Evolutionary conservation across 2,113 vertebrate genomes (phyloP).

Genomic region (Sylvia atricapilla): DNA sequence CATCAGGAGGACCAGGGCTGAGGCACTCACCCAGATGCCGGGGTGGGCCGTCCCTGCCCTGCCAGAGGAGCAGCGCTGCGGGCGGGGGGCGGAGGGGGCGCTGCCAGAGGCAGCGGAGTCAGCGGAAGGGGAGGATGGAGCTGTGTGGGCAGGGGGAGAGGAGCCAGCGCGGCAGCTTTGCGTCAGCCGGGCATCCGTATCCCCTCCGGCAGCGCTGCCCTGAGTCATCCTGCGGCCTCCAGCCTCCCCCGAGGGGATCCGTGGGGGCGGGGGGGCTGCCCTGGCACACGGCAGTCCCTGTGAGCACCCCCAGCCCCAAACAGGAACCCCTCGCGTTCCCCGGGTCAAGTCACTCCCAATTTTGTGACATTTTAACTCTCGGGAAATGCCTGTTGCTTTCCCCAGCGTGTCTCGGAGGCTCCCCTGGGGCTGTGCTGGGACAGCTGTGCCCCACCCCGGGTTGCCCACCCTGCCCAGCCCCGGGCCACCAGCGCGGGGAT

Average conservation of each 20-base stretch:
- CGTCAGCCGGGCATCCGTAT: background rate
- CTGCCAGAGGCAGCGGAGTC: background rate
- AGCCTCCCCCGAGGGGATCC: accelerated
- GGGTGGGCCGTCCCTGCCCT: background rate
- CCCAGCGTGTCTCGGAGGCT: accelerated
- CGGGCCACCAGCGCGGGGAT: accelerated
- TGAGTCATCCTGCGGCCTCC: background rate
- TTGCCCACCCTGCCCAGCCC: background rate
- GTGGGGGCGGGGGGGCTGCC: accelerated
- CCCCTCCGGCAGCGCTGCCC: background rate
- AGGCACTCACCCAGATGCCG: no score
- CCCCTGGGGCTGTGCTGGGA: background rate
- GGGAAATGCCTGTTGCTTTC: background rate
- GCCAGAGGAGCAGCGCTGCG: background rate
- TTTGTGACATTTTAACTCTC: accelerated
- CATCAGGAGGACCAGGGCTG: background rate
- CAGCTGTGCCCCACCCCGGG: accelerated
- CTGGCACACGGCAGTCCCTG: accelerated
- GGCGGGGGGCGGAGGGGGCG: background rate
- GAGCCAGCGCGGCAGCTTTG: background rate
- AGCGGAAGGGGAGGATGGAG: background rate
- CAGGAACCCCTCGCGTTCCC: accelerated
- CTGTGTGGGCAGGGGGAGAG: constrained; percentile 33
- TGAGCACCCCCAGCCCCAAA: accelerated
- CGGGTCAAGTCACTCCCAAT: background rate